Evolutionary conservation across 1,140 invertebrate species (phyloP), one percentile per base, ranked within the genome.

Genomic region (Leptinotarsa undecemlineata): DNA sequence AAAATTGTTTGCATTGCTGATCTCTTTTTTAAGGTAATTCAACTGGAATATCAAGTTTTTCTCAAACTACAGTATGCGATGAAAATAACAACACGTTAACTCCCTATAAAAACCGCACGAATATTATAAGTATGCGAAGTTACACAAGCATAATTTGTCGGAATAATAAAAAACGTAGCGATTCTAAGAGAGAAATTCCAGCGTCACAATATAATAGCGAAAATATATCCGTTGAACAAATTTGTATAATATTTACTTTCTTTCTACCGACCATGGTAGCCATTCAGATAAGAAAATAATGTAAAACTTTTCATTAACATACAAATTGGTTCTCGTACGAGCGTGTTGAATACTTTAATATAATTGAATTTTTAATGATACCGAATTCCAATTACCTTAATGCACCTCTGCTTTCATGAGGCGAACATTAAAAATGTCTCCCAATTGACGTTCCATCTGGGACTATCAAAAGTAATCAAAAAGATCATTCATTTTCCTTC

Each of bases 281-380:
- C 17, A 57, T 57, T 57, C 51, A 57, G 51, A 57, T 57, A 57
- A 42, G 33, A 42, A 42, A 42, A 42, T 42, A 42, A 42, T 42
- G 33, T 42, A 42, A 57, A 57, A 57, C 13, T 57, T 19, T 57
- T 57, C 51, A 57, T 57, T 57, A 17, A 57, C 51, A 57, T 57
- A 57, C 51, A 57, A 57, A 57, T 57, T 57, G 51, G 15, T 57
- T 57, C 51, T 57, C 51, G n/a, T 57, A 57, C n/a, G 17, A 57
- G 51, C 51, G 51, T 57, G 51, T 57, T 64, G 63, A 23, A 64
- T 64, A 64, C 63, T 64, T 64, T 64, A 64, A 64, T 64, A n/a
- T 64, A 64, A 64, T 64, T 64, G 26, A 15, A 33, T 64, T 64
- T 64, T 64, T 64, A 64, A 64, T 64, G 20, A 64, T 64, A 64